Percentiles rank a stretch among this genome's conserved stretches.
Evolutionary conservation across 2,797 vertebrate species (phyloP).

Genomic region (Diplodus puntazzo): DNA sequence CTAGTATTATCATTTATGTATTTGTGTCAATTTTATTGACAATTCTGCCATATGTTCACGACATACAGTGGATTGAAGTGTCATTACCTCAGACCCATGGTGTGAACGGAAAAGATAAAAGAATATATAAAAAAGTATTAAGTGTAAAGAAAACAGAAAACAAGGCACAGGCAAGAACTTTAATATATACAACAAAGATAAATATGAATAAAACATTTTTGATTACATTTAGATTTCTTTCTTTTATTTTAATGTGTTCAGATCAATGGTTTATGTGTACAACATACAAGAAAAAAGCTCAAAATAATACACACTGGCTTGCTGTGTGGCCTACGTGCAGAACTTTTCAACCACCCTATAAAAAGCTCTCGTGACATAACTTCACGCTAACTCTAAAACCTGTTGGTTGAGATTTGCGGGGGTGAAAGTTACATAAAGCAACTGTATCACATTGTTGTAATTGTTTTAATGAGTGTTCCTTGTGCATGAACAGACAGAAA

Average conservation of each 20-base stretch:
- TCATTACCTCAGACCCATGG: too few relatives aligned
- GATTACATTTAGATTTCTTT: too few relatives aligned
- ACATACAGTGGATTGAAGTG: too few relatives aligned
- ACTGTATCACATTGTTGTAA: not conserved
- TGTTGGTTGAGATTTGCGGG: slow-evolving; percentile 47
- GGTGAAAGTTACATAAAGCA: slow-evolving; percentile 12
- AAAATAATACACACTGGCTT: not conserved
- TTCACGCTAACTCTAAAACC: slow-evolving; percentile 34
- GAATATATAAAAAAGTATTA: too few relatives aligned
- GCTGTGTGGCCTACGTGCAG: not conserved
- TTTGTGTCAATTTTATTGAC: not conserved
- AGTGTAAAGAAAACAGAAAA: too few relatives aligned
- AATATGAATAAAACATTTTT: too few relatives aligned
- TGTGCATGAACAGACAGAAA: slow-evolving; percentile 73
- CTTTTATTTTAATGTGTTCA: not conserved
- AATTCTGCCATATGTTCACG: too few relatives aligned
- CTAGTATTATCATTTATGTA: not conserved
- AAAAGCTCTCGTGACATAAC: not conserved
- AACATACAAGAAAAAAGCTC: not conserved
- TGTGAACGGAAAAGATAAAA: too few relatives aligned
- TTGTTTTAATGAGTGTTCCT: slow-evolving; percentile 11
- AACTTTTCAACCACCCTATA: not conserved
- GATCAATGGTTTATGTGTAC: not conserved
- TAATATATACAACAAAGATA: too few relatives aligned
- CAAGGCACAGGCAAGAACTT: too few relatives aligned